Evolutionary conservation across 2,888 invertebrate genomes (phyloP), one percentile per base, ranked within the genome.

Genomic region (Synergus laeviventris): DNA sequence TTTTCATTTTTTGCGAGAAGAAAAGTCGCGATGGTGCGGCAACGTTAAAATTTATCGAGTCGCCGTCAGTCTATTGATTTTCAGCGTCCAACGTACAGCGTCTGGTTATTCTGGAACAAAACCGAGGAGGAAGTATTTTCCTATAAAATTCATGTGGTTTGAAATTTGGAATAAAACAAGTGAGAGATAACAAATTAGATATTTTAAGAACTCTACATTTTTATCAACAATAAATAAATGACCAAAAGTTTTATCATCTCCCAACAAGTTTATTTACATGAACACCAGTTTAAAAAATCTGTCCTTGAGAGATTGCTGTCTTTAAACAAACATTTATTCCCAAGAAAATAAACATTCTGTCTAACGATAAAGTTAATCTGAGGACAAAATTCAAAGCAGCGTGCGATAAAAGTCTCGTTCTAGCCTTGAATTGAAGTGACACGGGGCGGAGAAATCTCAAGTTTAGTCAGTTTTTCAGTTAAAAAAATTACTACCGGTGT

Each of bases 11-110:
- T 70, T 70, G 70, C 49, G 49, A 70, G 70, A 70, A 70, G 74
- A 66, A 60, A 59, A 45, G 59, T 64, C 62, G 64, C 42, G 74
- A 73, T 39, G 66, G 39, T 62, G 73, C 38, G 38, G 31, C 62
- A 56, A 49, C 77, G 74, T 73, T 74, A 74, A 80, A 81, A 81
- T 81, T 83, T 79, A 81, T 81, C 79, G 77, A 64, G 76, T 77
- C 75, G 76, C 76, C 78, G 56, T 75, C 45, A 39, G 36, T 74
- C 45, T 64, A 73, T 78, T 75, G 76, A 81, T 78, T 76, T 81
- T 81, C 64, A 38, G 31, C 49, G 70, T 70, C 70, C 70, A 45
- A 70, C 31, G 70, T 70, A 70, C 70, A 45, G 70, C 70, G 70
- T 45, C 70, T 70, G 70, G 49, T 31, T 45, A 45, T 70, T 70